Conservation (phyloP, 2,888 invertebrate species). For the Mycalesis mineus region DNA sequence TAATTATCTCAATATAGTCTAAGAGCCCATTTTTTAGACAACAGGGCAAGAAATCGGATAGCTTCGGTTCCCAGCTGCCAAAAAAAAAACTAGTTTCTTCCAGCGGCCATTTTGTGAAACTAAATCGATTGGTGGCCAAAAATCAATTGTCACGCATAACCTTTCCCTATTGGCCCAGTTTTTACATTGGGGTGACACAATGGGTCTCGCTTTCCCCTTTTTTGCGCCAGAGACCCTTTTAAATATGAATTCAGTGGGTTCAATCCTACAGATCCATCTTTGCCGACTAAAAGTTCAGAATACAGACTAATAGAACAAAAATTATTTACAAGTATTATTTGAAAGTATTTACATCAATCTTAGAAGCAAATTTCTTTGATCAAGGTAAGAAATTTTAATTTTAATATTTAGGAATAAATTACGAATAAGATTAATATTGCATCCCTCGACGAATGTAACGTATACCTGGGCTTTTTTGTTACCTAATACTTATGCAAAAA, state of each 20-base stretch:
- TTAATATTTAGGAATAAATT: no score
- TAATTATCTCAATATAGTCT: no score
- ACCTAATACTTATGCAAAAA: no score
- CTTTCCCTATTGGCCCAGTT: slow-evolving; percentile 73
- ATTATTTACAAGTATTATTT: not conserved
- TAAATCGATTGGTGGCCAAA: slow-evolving; percentile 73
- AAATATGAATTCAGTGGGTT: slow-evolving; percentile 54
- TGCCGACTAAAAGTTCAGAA: not conserved
- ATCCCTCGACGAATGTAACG: no score
- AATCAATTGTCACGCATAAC: slow-evolving; percentile 63
- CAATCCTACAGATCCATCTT: slow-evolving; percentile 34
- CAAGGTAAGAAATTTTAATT: not conserved
- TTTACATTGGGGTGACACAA: slow-evolving; percentile 66
- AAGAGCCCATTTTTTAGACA: no score
- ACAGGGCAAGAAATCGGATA: no score
- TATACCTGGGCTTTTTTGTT: no score
- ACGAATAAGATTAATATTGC: no score
- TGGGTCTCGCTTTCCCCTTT: slow-evolving; percentile 66
- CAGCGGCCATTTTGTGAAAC: slow-evolving; percentile 69
- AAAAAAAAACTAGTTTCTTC: slow-evolving; percentile 18
- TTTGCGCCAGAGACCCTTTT: slow-evolving; percentile 51
- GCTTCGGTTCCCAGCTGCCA: no score
- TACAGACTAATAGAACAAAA: not conserved
- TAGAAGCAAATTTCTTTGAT: not conserved
- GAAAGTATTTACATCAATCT: not conserved